Conservation (phyloP, 2,888 invertebrate genomes). For the Ormyrus nitidulus region DNA sequence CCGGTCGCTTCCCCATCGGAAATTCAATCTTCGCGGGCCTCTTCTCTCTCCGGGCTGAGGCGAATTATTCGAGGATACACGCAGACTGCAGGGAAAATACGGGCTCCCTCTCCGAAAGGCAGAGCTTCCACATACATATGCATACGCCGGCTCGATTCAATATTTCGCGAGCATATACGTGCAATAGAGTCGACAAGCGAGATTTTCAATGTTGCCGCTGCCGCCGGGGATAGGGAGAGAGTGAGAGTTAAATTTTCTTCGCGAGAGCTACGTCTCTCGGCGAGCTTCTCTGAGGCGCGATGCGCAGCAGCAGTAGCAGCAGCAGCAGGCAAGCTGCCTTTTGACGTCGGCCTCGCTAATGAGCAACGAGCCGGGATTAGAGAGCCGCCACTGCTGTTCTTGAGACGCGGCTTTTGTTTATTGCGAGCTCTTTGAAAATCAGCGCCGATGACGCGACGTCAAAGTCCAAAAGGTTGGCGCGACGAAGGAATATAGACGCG, state of each 20-base stretch:
- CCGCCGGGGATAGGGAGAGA: too few relatives aligned
- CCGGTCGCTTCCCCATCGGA: too few relatives aligned
- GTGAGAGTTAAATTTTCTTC: background rate
- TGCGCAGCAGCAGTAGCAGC: background rate
- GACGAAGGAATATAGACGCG: background rate
- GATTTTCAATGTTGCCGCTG: too few relatives aligned
- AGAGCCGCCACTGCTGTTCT: background rate
- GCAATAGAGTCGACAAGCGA: too few relatives aligned
- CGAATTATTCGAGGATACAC: too few relatives aligned
- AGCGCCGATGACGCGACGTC: background rate
- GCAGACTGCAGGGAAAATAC: too few relatives aligned
- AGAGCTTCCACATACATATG: too few relatives aligned
- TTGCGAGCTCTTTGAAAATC: constrained; percentile 16
- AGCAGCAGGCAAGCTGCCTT: background rate
- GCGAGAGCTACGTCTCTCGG: background rate
- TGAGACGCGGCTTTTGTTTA: background rate
- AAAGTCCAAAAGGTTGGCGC: background rate
- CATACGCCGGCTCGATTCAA: too few relatives aligned
- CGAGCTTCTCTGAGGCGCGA: background rate
- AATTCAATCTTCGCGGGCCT: too few relatives aligned
- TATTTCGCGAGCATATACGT: too few relatives aligned
- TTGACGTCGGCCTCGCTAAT: constrained; percentile 41
- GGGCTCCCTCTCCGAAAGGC: too few relatives aligned
- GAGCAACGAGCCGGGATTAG: constrained; percentile 39
- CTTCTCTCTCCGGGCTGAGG: too few relatives aligned